These are phyloP conservation scores for Salvelinus alpinus DNA, from an alignment of 2,113 vertebrate species.

Conservation along the genomic window DNA sequence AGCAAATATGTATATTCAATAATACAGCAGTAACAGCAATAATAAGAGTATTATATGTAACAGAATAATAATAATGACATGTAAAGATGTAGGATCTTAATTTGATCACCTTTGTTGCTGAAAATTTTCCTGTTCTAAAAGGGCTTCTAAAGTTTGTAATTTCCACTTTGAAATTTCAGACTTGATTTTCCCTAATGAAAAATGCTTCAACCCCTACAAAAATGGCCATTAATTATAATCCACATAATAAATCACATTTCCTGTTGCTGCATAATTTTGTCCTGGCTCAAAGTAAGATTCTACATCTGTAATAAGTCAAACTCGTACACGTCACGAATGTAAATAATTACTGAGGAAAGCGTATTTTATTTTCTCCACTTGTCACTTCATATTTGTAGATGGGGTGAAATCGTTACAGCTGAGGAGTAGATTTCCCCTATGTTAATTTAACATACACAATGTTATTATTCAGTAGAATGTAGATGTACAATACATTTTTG, in stretches of 20 bases:
- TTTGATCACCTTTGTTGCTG: too few species aligned
- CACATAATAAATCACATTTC: too few species aligned
- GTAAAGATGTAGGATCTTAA: too few species aligned
- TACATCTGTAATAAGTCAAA: neutral
- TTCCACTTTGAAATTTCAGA: too few species aligned
- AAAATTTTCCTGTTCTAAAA: too few species aligned
- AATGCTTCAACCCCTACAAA: too few species aligned
- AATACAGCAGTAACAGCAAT: constrained; percentile 41
- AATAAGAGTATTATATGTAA: constrained; percentile 37
- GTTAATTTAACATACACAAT: neutral
- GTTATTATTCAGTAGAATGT: neutral
- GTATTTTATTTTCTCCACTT: neutral
- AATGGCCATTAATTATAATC: too few species aligned
- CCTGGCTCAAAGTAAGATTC: too few species aligned
- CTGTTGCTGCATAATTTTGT: too few species aligned
- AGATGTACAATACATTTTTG: neutral
- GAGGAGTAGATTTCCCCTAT: neutral
- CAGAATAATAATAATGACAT: constrained; percentile 34
- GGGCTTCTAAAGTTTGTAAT: too few species aligned
- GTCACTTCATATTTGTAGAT: neutral
- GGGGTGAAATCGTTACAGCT: neutral
- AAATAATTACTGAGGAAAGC: neutral
- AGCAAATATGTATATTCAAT: constrained; percentile 34
- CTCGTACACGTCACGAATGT: neutral
- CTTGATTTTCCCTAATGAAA: too few species aligned